phyloP scores from a whole-genome alignment of 2,888 invertebrate species.

The Allolobophora icterica region DNA sequence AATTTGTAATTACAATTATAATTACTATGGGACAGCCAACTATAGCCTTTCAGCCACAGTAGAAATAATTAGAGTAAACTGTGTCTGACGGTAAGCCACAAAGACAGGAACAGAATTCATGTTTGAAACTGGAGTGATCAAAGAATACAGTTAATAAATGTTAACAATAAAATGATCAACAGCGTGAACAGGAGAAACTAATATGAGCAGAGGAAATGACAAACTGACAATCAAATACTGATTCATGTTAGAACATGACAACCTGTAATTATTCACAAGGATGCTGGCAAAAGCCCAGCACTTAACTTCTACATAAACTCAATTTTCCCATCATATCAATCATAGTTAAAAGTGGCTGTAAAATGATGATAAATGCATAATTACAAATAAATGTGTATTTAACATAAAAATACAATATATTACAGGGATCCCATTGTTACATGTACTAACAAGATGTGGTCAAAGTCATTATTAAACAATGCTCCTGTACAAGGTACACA shows the following conservation, averaged over 20 bases:
- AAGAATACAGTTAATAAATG: background rate
- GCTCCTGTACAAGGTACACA: too few relatives aligned
- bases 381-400: background rate
- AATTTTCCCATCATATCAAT: slow-evolving; percentile 1
- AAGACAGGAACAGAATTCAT: background rate
- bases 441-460: too few relatives aligned
- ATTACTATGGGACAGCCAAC: background rate
- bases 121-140: background rate
- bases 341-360: background rate
- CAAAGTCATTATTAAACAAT: too few relatives aligned
- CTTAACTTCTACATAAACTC: background rate
- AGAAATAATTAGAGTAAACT: background rate
- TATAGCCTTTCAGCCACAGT: background rate
- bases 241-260: background rate
- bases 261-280: background rate
- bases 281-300: background rate
- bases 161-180: background rate
- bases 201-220: background rate
- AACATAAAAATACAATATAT: background rate
- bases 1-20: too few relatives aligned
- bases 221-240: background rate
- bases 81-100: background rate
- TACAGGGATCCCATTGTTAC: background rate
- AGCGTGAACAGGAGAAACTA: background rate
- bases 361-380: background rate